A percentile compares a stretch with the other conserved stretches of the same genome.
Evolutionary conservation across 2,888 invertebrate species (phyloP).

Genomic region (Papilio protenor): DNA sequence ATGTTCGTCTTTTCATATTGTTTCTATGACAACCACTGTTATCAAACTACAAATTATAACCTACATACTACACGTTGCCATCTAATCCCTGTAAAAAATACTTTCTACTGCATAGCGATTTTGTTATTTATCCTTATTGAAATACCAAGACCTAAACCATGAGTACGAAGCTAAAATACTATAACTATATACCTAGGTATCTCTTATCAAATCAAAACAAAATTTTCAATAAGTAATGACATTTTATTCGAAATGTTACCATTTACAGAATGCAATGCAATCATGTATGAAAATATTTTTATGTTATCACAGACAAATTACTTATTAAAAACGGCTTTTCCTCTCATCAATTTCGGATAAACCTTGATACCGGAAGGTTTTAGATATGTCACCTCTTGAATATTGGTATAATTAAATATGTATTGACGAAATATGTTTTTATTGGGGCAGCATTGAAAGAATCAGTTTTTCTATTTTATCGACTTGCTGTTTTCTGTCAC

Average conservation of each 20-base stretch:
- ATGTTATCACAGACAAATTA: background rate
- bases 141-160: background rate
- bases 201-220: background rate
- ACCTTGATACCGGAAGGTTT: background rate
- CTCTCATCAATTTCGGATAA: background rate
- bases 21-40: conserved; percentile 67
- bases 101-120: background rate
- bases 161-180: background rate
- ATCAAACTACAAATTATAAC: conserved; percentile 2
- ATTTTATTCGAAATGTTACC: background rate
- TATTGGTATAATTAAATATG: background rate
- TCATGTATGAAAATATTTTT: background rate
- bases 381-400: background rate
- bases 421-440: background rate
- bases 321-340: background rate
- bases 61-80: background rate
- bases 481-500: background rate
- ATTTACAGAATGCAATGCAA: background rate
- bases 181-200: no score
- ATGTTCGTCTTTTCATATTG: conserved; percentile 71
- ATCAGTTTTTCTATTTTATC: background rate
- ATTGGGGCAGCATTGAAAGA: background rate
- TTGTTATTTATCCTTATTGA: background rate
- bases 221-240: no score
- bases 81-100: background rate